Evolutionary conservation across 2,797 vertebrate species (phyloP).

Genomic region (Glossophaga mutica): DNA sequence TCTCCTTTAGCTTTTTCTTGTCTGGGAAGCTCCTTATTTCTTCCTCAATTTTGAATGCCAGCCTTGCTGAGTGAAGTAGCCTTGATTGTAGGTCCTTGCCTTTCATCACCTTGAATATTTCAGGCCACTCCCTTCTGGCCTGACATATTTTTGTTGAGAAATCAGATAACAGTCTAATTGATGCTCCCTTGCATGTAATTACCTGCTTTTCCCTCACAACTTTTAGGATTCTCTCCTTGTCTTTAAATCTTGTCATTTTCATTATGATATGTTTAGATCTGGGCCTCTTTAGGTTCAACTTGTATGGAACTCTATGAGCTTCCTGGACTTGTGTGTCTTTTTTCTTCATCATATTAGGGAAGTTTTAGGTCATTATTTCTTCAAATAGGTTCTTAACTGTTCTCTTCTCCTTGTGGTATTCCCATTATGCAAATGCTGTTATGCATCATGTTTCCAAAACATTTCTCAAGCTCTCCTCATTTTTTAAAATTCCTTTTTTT

Average conservation of each 20-base stretch:
- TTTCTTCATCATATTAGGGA: background rate
- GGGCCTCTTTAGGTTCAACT: background rate
- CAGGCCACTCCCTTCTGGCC: background rate
- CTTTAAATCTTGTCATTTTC: background rate
- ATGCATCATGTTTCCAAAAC: no score
- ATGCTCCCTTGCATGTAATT: background rate
- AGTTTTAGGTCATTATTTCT: background rate
- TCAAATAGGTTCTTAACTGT: background rate
- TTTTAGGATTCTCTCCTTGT: background rate
- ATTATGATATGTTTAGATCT: background rate
- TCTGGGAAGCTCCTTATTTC: background rate
- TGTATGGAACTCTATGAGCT: background rate
- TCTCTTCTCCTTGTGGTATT: no score
- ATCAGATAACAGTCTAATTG: background rate
- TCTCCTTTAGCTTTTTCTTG: background rate
- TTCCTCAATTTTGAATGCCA: background rate
- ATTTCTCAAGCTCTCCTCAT: no score
- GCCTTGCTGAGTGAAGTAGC: background rate
- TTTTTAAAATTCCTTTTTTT: no score
- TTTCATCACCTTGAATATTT: background rate
- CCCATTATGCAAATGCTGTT: no score
- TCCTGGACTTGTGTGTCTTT: background rate
- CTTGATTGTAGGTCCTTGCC: background rate
- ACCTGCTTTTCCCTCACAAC: background rate
- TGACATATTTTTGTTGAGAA: background rate